Evolutionary conservation across 2,113 vertebrate species (phyloP).

Genomic region (Xyrauchen texanus): DNA sequence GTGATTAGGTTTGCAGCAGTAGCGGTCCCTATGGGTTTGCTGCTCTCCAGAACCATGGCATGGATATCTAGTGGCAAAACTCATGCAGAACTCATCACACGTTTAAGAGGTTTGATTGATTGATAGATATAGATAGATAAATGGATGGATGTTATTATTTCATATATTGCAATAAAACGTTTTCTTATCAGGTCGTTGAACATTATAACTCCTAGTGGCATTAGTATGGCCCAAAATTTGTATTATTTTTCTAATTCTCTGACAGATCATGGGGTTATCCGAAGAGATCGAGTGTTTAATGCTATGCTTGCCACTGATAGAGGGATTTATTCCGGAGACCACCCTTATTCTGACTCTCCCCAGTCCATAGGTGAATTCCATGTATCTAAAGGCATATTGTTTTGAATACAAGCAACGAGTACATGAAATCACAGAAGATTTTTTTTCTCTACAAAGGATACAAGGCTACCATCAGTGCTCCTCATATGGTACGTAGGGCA

Average conservation of each 20-base stretch:
- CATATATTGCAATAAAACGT: too few relatives aligned
- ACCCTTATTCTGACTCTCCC: constrained; percentile 87
- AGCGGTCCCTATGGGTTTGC: constrained; percentile 82
- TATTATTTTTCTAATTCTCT: constrained; percentile 33
- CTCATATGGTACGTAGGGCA: constrained; percentile 84
- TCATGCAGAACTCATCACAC: constrained; percentile 81
- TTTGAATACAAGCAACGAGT: not conserved
- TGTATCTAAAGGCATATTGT: not conserved
- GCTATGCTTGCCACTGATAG: constrained; percentile 85
- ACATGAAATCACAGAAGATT: not conserved
- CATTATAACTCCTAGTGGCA: too few relatives aligned
- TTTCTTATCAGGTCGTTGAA: too few relatives aligned
- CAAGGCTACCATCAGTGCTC: constrained; percentile 90
- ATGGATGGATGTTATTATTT: too few relatives aligned
- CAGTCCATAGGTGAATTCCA: constrained; percentile 81
- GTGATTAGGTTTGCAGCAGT: constrained; percentile 62
- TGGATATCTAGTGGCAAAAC: constrained; percentile 88
- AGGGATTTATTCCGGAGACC: constrained; percentile 80
- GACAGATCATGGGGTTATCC: constrained; percentile 86
- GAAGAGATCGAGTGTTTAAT: constrained; percentile 79
- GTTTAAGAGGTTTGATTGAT: constrained; percentile 79
- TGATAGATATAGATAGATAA: not conserved
- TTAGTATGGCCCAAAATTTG: not conserved
- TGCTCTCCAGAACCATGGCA: constrained; percentile 85
- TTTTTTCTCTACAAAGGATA: constrained; percentile 73